These are phyloP conservation scores for Molothrus ater DNA, from an alignment of 2,797 vertebrate genomes.

Conservation along the genomic window DNA sequence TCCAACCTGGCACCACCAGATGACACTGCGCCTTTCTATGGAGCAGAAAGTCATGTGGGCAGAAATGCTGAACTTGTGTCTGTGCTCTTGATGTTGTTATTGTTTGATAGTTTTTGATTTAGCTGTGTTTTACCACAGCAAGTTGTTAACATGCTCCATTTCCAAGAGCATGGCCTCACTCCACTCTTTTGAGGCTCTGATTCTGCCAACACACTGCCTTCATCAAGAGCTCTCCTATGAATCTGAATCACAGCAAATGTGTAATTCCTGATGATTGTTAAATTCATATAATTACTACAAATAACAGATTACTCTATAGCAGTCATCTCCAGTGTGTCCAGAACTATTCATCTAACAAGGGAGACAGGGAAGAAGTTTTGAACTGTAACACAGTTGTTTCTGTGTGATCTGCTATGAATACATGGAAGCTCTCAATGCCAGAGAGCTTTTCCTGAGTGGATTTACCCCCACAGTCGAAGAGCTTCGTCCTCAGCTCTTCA, in stretches of 20 bases:
- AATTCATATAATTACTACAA: background rate
- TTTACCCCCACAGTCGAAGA: background rate
- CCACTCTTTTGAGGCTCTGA: background rate
- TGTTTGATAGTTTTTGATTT: background rate
- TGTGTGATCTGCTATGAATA: background rate
- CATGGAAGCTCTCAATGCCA: background rate
- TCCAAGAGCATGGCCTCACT: background rate
- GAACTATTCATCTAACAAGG: background rate
- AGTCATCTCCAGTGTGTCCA: background rate
- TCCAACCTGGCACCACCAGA: background rate
- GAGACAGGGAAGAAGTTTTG: background rate
- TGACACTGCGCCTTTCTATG: background rate
- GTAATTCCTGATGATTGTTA: background rate
- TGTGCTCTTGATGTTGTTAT: fast-evolving
- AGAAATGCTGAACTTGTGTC: background rate
- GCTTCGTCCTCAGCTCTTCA: background rate
- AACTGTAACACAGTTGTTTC: background rate
- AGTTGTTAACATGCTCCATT: background rate
- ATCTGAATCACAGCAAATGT: background rate
- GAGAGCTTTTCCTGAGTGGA: background rate
- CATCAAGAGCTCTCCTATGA: background rate
- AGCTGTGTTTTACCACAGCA: background rate
- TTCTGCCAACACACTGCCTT: background rate
- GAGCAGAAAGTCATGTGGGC: background rate
- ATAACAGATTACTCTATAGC: background rate